These are phyloP conservation scores for Podarcis siculus DNA, from an alignment of 2,797 vertebrate genomes.

Conservation along the genomic window DNA sequence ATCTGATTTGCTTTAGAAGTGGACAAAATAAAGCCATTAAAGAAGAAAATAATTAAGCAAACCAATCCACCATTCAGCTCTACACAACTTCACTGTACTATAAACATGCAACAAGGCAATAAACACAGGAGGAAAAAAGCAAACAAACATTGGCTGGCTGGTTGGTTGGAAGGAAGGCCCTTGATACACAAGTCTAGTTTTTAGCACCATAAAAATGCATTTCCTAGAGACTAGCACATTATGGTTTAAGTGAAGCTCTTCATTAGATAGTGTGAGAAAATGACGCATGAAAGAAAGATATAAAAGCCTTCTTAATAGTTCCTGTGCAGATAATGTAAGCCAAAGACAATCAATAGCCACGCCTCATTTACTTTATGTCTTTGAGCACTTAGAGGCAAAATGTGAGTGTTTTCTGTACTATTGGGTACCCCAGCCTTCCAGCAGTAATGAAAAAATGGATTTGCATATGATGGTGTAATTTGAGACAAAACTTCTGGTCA, in stretches of 20 bases:
- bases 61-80: not conserved
- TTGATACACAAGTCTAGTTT: constrained; percentile 70
- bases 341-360: constrained; percentile 85
- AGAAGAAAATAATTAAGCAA: constrained; percentile 70
- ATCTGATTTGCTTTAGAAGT: not conserved
- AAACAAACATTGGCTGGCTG: constrained; percentile 34
- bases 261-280: constrained; percentile 87
- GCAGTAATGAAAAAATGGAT: constrained; percentile 73
- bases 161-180: not conserved
- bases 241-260: constrained; percentile 81
- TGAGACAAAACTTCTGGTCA: constrained; percentile 54
- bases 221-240: constrained; percentile 72
- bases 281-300: constrained; percentile 84
- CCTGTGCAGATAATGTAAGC: constrained; percentile 77
- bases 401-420: constrained; percentile 71
- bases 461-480: constrained; percentile 67
- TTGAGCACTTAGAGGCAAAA: constrained; percentile 77
- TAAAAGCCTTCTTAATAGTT: constrained; percentile 78
- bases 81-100: constrained; percentile 61
- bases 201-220: constrained; percentile 71
- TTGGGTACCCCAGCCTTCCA: constrained; percentile 65
- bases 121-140: constrained; percentile 67
- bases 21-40: constrained; percentile 53
- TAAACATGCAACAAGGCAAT: constrained; percentile 59
- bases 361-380: constrained; percentile 89